These are phyloP conservation scores for Artemisiospiza belli DNA, from an alignment of 2,113 vertebrate species.

Conservation along the genomic window DNA sequence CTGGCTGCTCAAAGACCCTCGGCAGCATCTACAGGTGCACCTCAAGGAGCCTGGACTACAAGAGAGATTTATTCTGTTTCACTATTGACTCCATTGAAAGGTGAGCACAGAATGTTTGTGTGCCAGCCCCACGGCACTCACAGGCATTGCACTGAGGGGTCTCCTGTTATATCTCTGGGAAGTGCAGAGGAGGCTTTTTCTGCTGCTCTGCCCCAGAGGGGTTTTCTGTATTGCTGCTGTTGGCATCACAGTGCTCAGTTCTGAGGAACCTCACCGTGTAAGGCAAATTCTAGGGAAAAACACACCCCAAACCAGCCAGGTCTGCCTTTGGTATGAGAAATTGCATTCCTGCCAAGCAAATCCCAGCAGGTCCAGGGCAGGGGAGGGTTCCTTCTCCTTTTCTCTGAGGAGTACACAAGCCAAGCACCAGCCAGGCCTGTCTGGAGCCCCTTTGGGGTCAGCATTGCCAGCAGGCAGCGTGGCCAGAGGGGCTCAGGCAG, in stretches of 20 bases:
- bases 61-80: slow-evolving; percentile 77
- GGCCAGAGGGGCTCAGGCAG: background rate
- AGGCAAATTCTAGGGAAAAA: too few relatives aligned
- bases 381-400: background rate
- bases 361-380: background rate
- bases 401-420: background rate
- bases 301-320: too few relatives aligned
- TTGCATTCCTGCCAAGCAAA: background rate
- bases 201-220: background rate
- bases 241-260: background rate
- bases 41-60: slow-evolving; percentile 69
- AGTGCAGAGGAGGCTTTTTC: background rate
- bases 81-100: slow-evolving; percentile 69
- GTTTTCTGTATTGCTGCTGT: background rate
- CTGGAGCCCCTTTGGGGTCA: background rate
- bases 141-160: accelerated
- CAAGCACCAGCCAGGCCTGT: background rate
- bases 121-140: background rate
- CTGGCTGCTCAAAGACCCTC: slow-evolving; percentile 58
- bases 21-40: slow-evolving; percentile 73
- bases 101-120: slow-evolving; percentile 2
- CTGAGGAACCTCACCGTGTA: background rate
- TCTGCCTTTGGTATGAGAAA: background rate
- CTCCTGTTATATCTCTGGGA: background rate
- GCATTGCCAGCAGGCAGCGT: background rate